Percentiles rank a stretch among this genome's conserved stretches.
phyloP scores from a whole-genome alignment of 2,113 vertebrate species.

The Aegotheles bennettii region DNA sequence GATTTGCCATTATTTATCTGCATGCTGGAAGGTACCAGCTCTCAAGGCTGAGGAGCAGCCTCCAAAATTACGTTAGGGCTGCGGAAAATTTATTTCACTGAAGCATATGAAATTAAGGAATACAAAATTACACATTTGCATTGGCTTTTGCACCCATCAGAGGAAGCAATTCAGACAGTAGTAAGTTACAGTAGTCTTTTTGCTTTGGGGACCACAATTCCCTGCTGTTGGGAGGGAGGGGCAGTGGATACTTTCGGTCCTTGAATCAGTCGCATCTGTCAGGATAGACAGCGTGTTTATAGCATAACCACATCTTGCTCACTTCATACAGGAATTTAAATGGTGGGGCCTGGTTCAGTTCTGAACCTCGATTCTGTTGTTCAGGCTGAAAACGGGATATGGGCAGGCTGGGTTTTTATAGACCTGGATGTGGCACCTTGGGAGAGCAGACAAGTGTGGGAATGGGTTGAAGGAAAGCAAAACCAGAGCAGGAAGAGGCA shows the following conservation, averaged over 20 bases:
- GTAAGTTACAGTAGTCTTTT: neutral
- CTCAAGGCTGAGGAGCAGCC: neutral
- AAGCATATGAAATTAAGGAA: neutral
- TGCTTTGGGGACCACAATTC: neutral
- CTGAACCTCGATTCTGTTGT: neutral
- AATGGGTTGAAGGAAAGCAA: neutral
- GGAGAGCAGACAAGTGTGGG: neutral
- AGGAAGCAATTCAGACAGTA: neutral
- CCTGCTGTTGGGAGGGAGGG: neutral
- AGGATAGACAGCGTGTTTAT: neutral
- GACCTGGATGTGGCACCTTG: neutral
- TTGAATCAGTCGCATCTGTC: neutral
- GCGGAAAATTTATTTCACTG: neutral
- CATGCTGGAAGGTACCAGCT: neutral
- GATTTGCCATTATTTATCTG: neutral
- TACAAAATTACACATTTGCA: neutral
- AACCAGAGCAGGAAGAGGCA: neutral
- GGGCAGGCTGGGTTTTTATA: neutral
- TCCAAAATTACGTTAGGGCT: neutral
- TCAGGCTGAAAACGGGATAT: neutral
- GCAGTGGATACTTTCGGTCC: neutral
- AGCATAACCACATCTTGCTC: neutral
- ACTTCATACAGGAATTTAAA: neutral
- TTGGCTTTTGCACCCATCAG: neutral
- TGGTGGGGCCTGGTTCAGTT: neutral